These are phyloP conservation scores for Acestrorhynchus altus DNA, from an alignment of 2,797 vertebrate species.

Conservation along the genomic window DNA sequence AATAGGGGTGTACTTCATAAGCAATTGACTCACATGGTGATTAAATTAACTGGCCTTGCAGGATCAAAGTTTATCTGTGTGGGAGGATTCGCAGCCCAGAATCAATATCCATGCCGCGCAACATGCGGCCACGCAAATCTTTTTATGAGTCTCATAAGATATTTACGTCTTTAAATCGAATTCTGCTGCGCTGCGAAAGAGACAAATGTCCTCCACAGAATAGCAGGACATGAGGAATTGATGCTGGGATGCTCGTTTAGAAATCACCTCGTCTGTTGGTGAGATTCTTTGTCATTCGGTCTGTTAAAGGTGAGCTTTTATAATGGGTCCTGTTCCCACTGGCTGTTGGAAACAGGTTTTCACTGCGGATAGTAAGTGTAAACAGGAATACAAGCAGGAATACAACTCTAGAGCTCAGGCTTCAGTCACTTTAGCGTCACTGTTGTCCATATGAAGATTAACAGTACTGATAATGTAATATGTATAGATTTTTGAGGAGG, in stretches of 20 bases:
- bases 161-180: slow-evolving; percentile 49
- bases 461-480: background rate
- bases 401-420: no score
- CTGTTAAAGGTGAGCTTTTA: background rate
- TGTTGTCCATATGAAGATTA: background rate
- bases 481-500: background rate
- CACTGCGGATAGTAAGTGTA: background rate
- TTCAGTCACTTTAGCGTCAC: no score
- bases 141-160: slow-evolving; percentile 54
- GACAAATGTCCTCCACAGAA: slow-evolving; percentile 20
- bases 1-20: slow-evolving; percentile 55
- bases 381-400: no score
- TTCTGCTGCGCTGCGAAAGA: slow-evolving; percentile 24
- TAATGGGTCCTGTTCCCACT: background rate
- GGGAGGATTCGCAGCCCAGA: slow-evolving; percentile 51
- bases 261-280: slow-evolving; percentile 27
- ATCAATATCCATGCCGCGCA: slow-evolving; percentile 59
- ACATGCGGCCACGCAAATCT: slow-evolving; percentile 52
- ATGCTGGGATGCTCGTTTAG: slow-evolving; percentile 27
- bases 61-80: slow-evolving; percentile 64
- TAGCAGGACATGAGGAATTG: slow-evolving; percentile 11
- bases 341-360: background rate
- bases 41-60: slow-evolving; percentile 61
- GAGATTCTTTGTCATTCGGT: background rate
- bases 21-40: slow-evolving; percentile 55